A percentile compares a stretch with the other conserved stretches of the same genome.
Conservation (phyloP, 2,888 invertebrate genomes). For the Thereva unica region DNA sequence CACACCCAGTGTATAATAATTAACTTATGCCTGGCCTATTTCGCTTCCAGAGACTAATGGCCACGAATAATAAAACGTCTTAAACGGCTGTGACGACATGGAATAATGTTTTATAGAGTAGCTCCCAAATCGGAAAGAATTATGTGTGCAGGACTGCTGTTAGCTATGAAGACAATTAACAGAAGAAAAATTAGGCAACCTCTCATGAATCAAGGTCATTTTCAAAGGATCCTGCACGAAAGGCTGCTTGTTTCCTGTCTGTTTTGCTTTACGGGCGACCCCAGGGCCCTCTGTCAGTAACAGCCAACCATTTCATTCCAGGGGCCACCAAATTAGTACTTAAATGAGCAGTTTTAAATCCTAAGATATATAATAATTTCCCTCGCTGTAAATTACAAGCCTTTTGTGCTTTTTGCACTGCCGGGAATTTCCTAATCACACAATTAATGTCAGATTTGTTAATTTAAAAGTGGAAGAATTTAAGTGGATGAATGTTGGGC, state of each 20-base stretch:
- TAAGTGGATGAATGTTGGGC: no score
- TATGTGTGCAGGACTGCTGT: conserved; percentile 8
- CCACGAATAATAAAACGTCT: conserved; percentile 33
- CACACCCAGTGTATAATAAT: conserved; percentile 26
- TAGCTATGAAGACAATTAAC: conserved; percentile 26
- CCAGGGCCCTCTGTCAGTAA: no score
- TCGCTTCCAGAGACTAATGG: conserved; percentile 28
- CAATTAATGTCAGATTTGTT: no score
- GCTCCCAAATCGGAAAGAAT: background rate
- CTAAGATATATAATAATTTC: no score
- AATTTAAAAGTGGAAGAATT: no score
- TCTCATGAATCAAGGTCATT: conserved; percentile 14
- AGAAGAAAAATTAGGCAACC: conserved; percentile 25
- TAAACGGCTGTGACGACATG: conserved; percentile 31
- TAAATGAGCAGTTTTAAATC: no score
- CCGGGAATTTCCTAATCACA: no score
- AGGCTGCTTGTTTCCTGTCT: conserved; percentile 8
- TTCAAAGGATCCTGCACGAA: conserved; percentile 13
- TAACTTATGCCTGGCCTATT: conserved; percentile 28
- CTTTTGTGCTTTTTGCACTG: no score
- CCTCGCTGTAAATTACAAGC: no score
- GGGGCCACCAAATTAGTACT: no score
- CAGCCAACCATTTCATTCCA: no score
- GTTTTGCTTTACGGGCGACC: no score
- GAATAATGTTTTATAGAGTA: conserved; percentile 17